A percentile compares a stretch with the other conserved stretches of the same genome.
phyloP scores from a whole-genome alignment of 2,888 invertebrate genomes.

The Seira ritae region DNA sequence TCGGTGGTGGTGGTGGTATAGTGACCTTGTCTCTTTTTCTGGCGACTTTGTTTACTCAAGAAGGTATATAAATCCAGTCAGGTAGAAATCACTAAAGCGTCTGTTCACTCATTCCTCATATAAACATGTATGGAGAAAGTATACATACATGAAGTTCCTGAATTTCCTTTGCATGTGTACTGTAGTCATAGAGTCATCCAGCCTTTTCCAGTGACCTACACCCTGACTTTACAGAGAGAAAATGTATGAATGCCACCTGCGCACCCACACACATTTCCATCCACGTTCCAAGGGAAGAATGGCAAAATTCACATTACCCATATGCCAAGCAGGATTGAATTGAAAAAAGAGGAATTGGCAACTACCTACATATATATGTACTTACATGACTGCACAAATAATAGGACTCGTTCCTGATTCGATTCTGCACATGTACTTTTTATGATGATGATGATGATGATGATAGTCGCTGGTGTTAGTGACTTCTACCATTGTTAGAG shows the following conservation, averaged over 20 bases:
- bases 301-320: too few relatives aligned
- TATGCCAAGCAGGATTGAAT: too few relatives aligned
- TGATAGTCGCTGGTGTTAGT: too few relatives aligned
- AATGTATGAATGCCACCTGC: neutral
- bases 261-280: neutral
- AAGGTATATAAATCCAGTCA: neutral
- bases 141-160: neutral
- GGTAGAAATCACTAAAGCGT: neutral
- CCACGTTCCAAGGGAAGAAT: neutral
- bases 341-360: too few relatives aligned
- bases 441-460: too few relatives aligned
- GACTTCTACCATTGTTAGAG: too few relatives aligned
- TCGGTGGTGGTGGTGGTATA: neutral
- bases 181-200: neutral
- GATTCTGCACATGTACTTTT: too few relatives aligned
- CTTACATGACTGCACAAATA: too few relatives aligned
- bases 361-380: too few relatives aligned
- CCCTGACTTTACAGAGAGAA: neutral
- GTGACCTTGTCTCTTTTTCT: conserved; percentile 9
- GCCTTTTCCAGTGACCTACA: neutral
- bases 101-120: neutral
- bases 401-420: too few relatives aligned
- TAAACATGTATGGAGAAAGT: too few relatives aligned
- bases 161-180: neutral
- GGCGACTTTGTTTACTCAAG: neutral